Base-by-base conservation (phyloP, 2,888 invertebrate genomes). In the Scelioninae gen. 2 region DNA sequence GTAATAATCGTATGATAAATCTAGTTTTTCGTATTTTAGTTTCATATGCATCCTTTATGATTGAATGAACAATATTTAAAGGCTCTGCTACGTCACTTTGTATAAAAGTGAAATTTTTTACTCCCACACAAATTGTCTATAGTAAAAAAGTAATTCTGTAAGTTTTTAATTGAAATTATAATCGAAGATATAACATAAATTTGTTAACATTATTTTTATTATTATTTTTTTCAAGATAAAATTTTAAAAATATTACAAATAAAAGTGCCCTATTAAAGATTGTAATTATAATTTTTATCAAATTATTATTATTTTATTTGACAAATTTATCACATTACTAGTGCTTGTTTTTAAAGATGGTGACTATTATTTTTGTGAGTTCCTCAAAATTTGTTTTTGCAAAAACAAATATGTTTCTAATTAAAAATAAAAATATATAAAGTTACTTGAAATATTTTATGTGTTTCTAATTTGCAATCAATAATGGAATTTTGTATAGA, bases 41-140 rank as follows among this genome's bases (percentile, higher is more conserved):
- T 15, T 89, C 84, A 52, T 89, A 86, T 70, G 96, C 88, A 81
- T 96, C 94, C 78, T 91, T 88, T 45, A 96, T 88, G 70, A 97
- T 93, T 60, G 88, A 87, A 15, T 90, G 87, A 0, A 91, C 92
- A 19, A 97, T 81, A 75, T 90, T 89, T 63, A 92, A 90, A 2
- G 96, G 96, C 87, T 94, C 90, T 35, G 90, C 89, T 46, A 96
- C 86, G 43, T 91, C 92, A 0, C 94, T 94, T 83, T 91, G 91
- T 74, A 97, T 95, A 81, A 97, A 97, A 74, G 97, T 87, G 79
- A 94, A 91, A 85, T 96, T 96, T 48, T 92, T 93, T 0, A 93
- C 93, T 53, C 93, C 94, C 0, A 95, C 94, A 77, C 93, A 92
- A 0, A 96, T 90, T 16, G 91, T 91, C 87, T 94, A 91, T 68